phyloP scores from a whole-genome alignment of 2,888 invertebrate species.

The Pyrochroa serraticornis region DNA sequence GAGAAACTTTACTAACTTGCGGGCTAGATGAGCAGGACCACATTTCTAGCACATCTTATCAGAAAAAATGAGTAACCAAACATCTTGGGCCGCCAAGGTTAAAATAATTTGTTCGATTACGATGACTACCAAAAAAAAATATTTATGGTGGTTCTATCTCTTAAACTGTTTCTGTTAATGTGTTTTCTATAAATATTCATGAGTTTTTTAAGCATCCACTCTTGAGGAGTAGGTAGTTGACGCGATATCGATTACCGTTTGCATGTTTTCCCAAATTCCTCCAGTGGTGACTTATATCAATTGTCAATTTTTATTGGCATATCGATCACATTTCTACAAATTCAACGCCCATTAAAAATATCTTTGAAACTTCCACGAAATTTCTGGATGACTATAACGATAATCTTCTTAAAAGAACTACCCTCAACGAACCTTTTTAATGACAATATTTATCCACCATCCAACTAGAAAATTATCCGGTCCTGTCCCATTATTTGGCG shows the following conservation, averaged over 20 bases:
- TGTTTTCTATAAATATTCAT: too few relatives aligned
- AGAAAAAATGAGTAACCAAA: not conserved
- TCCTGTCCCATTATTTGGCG: constrained; percentile 14
- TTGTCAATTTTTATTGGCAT: not conserved
- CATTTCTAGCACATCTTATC: not conserved
- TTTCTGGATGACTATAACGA: not conserved
- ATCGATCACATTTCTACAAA: too few relatives aligned
- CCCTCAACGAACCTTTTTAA: not conserved
- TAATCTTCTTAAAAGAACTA: not conserved
- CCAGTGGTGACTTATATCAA: not conserved
- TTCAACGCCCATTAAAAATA: too few relatives aligned
- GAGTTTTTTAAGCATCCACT: too few relatives aligned
- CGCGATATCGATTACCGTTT: not conserved
- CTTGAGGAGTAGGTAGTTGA: not conserved
- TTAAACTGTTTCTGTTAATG: too few relatives aligned
- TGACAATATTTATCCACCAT: constrained; percentile 15
- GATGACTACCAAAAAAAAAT: too few relatives aligned
- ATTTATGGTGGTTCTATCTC: too few relatives aligned
- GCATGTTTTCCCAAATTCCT: not conserved
- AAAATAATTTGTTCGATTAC: too few relatives aligned
- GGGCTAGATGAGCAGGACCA: not conserved
- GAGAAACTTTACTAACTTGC: too few relatives aligned
- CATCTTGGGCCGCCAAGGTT: too few relatives aligned
- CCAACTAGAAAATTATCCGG: constrained; percentile 20
- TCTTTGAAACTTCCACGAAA: not conserved